Base-by-base conservation (phyloP, 2,888 invertebrate species). In the Lithophane socia region DNA sequence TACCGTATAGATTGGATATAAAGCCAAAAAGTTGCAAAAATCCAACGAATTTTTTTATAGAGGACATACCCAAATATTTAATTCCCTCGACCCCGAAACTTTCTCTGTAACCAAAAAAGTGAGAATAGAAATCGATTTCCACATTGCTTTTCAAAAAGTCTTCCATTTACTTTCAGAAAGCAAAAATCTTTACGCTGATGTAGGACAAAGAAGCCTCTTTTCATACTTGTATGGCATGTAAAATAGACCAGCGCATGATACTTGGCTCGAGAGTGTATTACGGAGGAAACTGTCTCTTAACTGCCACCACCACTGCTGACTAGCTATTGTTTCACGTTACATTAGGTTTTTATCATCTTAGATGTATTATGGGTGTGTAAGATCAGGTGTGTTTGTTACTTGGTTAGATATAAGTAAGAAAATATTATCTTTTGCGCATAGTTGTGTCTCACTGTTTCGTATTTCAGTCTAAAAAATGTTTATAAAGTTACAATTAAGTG, bases 221-320 rank as follows among this genome's bases (percentile, higher is more conserved):
- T 90, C 75, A 84, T 77, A 77, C 64, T 73, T 58, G 75, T 80
- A 70, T 83, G 80, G 75, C 56, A 84, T 76, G 81, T 75, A 84
- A 85, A 78, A 88, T 74, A 82, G 75, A 58, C 52, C 60, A 67
- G 71, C 67, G 79, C 84, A 86, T 88, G 88, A 88, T 88, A 83
- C 83, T 24, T 66, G 54, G 73, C 88, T 84, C 73, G 83, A 83
- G 83, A 76, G 75, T 71, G 78, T 76, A 85, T 86, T 86, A 87
- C 85, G 77, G 82, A 86, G 86, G 89, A 89, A 88, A 82, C 89
- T 84, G 86, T 85, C 87, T 88, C 80, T 86, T 87, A 83, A 83
- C 86, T 85, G 87, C 84, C 82, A 73, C 56, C 65, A 78, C 49
- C 66, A 61, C n/a, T n/a, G n/a, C n/a, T 77, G 73, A 78, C 77